phyloP scores from a whole-genome alignment of 2,113 vertebrate genomes.

The Sceloporus undulatus region DNA sequence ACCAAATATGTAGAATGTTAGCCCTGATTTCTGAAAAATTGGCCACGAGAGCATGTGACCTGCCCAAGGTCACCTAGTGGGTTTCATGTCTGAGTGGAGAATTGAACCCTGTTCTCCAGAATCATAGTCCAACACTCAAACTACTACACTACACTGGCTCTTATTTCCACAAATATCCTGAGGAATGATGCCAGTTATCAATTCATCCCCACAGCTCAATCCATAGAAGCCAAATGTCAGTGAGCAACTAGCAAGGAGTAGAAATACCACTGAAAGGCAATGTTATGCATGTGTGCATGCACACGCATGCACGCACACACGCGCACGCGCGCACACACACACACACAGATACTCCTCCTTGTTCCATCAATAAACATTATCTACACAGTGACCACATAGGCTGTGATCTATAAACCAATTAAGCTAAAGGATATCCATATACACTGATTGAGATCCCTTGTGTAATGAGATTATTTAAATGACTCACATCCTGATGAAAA shows the following conservation, averaged over 20 bases:
- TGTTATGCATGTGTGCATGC: background rate
- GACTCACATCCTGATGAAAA: constrained; percentile 9
- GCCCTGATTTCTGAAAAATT: too few species aligned
- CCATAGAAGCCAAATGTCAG: background rate
- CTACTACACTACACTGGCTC: too few species aligned
- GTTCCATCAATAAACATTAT: constrained; percentile 4
- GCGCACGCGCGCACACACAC: too few species aligned
- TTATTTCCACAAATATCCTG: too few species aligned
- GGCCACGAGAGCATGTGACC: too few species aligned
- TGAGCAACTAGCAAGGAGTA: background rate
- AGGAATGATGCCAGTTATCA: too few species aligned
- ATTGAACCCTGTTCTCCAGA: too few species aligned
- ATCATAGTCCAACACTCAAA: too few species aligned
- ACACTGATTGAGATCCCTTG: background rate
- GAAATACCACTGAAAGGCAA: background rate
- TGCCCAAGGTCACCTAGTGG: too few species aligned
- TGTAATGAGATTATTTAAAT: constrained; percentile 21
- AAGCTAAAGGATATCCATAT: background rate
- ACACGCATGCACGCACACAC: too few species aligned
- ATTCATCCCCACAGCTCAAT: background rate
- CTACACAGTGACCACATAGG: background rate
- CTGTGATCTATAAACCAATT: constrained; percentile 15
- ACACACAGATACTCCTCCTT: background rate
- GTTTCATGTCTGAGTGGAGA: too few species aligned
- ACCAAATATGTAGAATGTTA: too few species aligned